Base-by-base conservation (phyloP, 2,888 invertebrate genomes). In the Steinernema hermaphroditum region DNA sequence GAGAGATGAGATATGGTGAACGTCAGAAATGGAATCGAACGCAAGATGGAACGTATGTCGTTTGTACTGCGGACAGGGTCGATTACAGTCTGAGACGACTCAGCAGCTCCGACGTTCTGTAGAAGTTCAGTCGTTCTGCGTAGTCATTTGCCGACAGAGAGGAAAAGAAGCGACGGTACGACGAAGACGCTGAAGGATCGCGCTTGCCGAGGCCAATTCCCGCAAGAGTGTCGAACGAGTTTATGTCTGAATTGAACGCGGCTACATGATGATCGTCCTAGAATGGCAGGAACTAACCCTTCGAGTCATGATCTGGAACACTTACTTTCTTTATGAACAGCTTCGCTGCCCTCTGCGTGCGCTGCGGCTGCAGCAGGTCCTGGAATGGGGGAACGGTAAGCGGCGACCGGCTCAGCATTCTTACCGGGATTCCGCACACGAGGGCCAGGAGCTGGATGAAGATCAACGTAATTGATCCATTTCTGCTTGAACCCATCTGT, bases 171-270 rank as follows among this genome's bases (percentile, higher is more conserved):
- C 54, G 54, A 27, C 27, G 6, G 54, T 22, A 54, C 9, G 54
- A 22, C 46, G 46, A 46, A 6, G 46, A n/a, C 46, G 46, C 46
- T 4, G 19, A 4, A n/a, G 19, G 9, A 22, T 54, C 27, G 2
- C 76, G 76, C 37, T 76, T 76, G 41, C 76, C 76, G 22, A 76
- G 49, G 6, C 76, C 76, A 46, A 76, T 77, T 29, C 76, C 76
- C 37, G 77, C 76, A 6, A 76, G 46, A 2, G 76, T 76, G 74
- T 76, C 76, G 32, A 78, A 75, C 54, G 54, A 54, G 54, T 54
- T 54, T 22, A 54, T 54, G 54, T 54, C 54, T 27, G 54, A 54
- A 22, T 54, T 54, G 54, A 54, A 54, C 22, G 54, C 54, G 54
- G 54, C 22, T 27, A 54, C 54, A 24, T 54, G 54, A 27, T 54